Conservation (phyloP, 2,797 vertebrate genomes). For the Oreochromis mossambicus region DNA sequence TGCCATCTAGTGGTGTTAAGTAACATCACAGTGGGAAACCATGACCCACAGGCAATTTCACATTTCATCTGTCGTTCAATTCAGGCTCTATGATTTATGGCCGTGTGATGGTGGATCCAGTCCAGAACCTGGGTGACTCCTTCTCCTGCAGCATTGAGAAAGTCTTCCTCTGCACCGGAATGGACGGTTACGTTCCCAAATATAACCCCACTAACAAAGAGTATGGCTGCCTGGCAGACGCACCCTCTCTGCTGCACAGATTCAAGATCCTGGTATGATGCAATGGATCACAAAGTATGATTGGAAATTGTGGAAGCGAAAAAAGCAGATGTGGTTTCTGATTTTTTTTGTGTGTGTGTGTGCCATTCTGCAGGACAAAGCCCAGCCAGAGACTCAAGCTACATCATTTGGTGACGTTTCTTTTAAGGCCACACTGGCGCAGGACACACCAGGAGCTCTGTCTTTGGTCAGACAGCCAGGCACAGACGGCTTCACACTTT, state of each 20-base stretch:
- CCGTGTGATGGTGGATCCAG: conserved; percentile 80
- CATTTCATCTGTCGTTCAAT: background rate
- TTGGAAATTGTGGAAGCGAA: background rate
- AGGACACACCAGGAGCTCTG: conserved; percentile 70
- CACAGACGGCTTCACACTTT: conserved; percentile 77
- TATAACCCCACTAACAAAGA: conserved; percentile 80
- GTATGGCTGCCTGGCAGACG: conserved; percentile 77
- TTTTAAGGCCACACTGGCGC: conserved; percentile 75
- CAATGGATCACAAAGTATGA: background rate
- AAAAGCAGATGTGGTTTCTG: background rate
- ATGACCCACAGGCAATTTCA: background rate
- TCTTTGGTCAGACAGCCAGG: conserved; percentile 74
- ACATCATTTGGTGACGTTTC: conserved; percentile 73
- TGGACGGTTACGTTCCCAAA: conserved; percentile 80
- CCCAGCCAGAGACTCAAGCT: conserved; percentile 81
- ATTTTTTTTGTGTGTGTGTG: background rate
- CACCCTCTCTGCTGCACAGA: conserved; percentile 77
- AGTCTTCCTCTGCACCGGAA: conserved; percentile 82
- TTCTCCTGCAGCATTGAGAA: conserved; percentile 83
- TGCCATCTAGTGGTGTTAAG: conserved; percentile 32
- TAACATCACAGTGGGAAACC: background rate
- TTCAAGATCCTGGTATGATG: conserved; percentile 79
- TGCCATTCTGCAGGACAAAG: conserved; percentile 77
- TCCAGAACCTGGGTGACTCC: conserved; percentile 82
- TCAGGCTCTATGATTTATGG: conserved; percentile 77